Percentiles rank a stretch among this genome's conserved stretches.
These are phyloP conservation scores for Tenrec ecaudatus DNA, from an alignment of 2,113 vertebrate species.

Conservation along the genomic window DNA sequence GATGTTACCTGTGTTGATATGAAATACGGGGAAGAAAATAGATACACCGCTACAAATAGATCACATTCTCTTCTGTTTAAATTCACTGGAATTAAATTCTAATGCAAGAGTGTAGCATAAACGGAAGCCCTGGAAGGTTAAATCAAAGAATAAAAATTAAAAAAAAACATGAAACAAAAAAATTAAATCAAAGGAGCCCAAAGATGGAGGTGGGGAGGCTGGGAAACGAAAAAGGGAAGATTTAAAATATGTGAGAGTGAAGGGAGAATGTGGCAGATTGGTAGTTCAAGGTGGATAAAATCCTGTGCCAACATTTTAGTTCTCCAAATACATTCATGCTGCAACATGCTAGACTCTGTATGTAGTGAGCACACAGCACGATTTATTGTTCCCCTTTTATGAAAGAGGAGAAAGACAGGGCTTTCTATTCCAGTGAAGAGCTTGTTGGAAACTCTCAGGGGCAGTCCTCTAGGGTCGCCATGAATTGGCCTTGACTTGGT, in stretches of 20 bases:
- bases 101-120: conserved; percentile 22
- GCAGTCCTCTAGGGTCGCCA: too few species aligned
- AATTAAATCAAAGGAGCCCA: conserved; percentile 47
- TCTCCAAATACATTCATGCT: conserved; percentile 19
- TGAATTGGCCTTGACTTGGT: too few species aligned
- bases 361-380: neutral
- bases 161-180: neutral
- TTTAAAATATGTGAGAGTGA: neutral
- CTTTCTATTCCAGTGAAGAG: too few species aligned
- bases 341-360: neutral
- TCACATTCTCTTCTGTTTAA: neutral
- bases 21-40: conserved; percentile 23
- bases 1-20: neutral
- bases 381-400: neutral
- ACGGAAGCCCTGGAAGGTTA: conserved; percentile 14
- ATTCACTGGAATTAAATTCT: conserved; percentile 49
- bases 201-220: neutral
- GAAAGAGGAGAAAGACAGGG: neutral
- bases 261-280: neutral
- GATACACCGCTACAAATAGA: neutral
- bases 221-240: neutral
- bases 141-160: neutral
- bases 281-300: neutral
- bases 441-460: too few species aligned
- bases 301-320: neutral